These are phyloP conservation scores for Dastarcus helophoroides DNA, from an alignment of 2,888 invertebrate genomes.

Conservation along the genomic window DNA sequence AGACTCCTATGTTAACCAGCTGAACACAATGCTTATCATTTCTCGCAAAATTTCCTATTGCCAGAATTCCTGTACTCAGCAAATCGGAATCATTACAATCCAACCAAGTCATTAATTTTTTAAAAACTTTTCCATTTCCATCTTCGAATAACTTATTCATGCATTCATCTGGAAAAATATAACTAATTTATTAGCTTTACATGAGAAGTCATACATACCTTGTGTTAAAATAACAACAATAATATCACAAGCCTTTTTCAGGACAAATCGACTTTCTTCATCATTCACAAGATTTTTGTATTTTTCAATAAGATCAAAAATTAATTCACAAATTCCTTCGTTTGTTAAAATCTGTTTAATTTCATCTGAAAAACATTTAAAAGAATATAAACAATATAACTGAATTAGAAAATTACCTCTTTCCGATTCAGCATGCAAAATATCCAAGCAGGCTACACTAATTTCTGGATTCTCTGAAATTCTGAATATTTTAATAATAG, in stretches of 20 bases:
- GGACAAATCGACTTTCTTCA: conserved; percentile 54
- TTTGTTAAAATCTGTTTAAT: conserved; percentile 66
- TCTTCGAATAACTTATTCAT: conserved; percentile 75
- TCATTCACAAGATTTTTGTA: conserved; percentile 50
- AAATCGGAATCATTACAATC: conserved; percentile 61
- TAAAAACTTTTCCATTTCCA: conserved; percentile 60
- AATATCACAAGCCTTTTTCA: conserved; percentile 78
- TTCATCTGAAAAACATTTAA: conserved; percentile 46
- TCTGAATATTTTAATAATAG: conserved; percentile 49
- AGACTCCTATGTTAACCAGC: conserved; percentile 70
- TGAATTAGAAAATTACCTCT: too few species aligned
- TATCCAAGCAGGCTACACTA: conserved; percentile 64
- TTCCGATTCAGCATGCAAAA: conserved; percentile 65
- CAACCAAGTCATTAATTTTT: conserved; percentile 67
- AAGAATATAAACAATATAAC: conserved; percentile 3
- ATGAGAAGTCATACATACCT: conserved; percentile 43
- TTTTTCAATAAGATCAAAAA: conserved; percentile 62
- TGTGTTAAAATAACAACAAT: conserved; percentile 76
- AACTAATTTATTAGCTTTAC: conserved; percentile 1
- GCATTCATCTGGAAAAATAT: conserved; percentile 56
- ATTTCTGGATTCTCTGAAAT: conserved; percentile 58
- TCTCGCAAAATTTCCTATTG: conserved; percentile 82
- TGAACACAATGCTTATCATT: conserved; percentile 73
- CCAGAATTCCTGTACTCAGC: conserved; percentile 70
- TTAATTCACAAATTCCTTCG: conserved; percentile 62